phyloP scores from a whole-genome alignment of 1,140 invertebrate genomes.

The Centruroides vittatus region DNA sequence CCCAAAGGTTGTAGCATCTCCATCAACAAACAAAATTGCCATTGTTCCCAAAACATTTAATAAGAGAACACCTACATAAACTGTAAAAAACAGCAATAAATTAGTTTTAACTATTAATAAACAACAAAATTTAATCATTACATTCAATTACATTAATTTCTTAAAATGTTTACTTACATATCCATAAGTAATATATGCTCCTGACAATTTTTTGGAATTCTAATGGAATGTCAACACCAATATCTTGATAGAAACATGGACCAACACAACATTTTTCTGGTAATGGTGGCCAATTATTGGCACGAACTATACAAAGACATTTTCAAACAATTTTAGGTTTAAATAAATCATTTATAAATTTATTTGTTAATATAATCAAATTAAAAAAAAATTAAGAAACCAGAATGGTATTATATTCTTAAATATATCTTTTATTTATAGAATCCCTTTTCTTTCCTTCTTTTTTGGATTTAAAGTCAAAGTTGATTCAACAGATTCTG shows the following conservation, averaged over 20 bases:
- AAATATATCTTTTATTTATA: too few relatives aligned
- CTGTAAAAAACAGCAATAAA: conserved; percentile 36
- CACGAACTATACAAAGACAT: conserved; percentile 14
- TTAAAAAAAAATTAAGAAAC: too few relatives aligned
- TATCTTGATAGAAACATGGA: conserved; percentile 99
- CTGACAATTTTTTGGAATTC: conserved; percentile 94
- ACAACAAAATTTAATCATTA: background rate
- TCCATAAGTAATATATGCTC: conserved; percentile 90
- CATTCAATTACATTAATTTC: background rate
- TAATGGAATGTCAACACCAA: conserved; percentile 95
- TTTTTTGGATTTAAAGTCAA: too few relatives aligned
- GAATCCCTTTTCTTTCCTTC: too few relatives aligned
- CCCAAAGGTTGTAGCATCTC: conserved; percentile 58
- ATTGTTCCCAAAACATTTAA: conserved; percentile 75
- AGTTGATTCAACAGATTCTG: too few relatives aligned
- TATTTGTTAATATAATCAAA: too few relatives aligned
- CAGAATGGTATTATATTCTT: too few relatives aligned
- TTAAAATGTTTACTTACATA: conserved; percentile 56
- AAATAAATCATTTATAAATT: too few relatives aligned
- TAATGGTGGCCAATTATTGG: conserved; percentile 97
- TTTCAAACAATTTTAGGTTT: too few relatives aligned
- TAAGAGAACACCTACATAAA: conserved; percentile 70
- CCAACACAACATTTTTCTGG: conserved; percentile 78
- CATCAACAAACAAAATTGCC: conserved; percentile 45
- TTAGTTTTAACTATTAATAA: background rate